Evolutionary conservation across 2,888 invertebrate species (phyloP), one percentile per base, ranked within the genome.

Genomic region (Ethmia dodecea): DNA sequence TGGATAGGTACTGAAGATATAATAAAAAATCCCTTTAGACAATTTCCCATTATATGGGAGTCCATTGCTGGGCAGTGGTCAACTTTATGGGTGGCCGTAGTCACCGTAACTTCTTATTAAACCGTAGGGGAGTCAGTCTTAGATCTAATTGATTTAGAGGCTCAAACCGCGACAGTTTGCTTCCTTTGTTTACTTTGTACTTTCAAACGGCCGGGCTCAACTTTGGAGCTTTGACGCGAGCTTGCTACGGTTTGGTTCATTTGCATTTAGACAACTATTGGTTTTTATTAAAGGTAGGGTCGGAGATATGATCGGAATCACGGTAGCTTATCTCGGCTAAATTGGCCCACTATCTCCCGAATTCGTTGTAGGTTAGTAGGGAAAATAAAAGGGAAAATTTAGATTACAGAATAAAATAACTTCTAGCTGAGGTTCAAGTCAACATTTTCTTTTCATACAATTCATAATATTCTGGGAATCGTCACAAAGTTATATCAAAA

Each of bases 81-180:
- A 80, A 55, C 74, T 83, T 81, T 81, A 79, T 72, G 68, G 72
- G 63, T 50, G 61, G 61, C 47, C 56, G 55, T 59, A 43, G 64
- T 68, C 70, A 58, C 63, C 68, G 76, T 83, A 78, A 80, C 73
- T 83, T 57, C 79, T 79, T 81, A 80, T 83, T 79, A 81, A 81
- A 78, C 67, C 70, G 60, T 58, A 54, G 60, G 72, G 77, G 73
- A 68, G 68, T 61, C 64, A 59, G 65, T 62, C 71, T 75, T 64
- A 52, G 55, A 53, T 68, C 75, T 35, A 31, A 83, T 79, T 83
- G 83, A 81, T 81, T 81, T 81, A 80, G 71, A 69, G 69, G 70
- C 65, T 58, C 55, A 53, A 54, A 52, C 60, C 60, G 57, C 63
- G 66, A 62, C 66, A 60, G 57, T 56, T 55, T 55, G 56, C 45